Conservation (phyloP, 2,113 vertebrate genomes). For the Bungarus multicinctus region DNA sequence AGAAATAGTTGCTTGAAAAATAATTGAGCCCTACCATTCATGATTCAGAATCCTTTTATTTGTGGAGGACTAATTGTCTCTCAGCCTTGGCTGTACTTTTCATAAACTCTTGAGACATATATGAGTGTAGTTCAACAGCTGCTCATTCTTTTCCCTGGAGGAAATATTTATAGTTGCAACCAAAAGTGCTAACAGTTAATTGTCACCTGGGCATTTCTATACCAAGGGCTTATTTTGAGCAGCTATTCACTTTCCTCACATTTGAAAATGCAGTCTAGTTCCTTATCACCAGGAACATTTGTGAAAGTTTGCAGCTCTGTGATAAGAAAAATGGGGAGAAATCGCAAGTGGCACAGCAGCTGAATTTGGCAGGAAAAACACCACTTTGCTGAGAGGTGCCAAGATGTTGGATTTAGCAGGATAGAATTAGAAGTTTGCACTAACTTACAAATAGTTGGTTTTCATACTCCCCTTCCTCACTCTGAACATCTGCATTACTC, state of each 20-base stretch:
- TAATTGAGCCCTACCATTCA: neutral
- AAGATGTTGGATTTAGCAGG: neutral
- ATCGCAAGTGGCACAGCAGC: neutral
- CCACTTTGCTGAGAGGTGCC: neutral
- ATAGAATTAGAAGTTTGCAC: neutral
- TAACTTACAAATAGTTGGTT: neutral
- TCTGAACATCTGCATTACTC: neutral
- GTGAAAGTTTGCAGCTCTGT: neutral
- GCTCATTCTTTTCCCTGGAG: neutral
- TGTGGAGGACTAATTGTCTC: neutral
- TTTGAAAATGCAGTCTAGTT: neutral
- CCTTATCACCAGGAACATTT: neutral
- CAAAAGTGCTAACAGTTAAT: neutral
- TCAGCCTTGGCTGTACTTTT: neutral
- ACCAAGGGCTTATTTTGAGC: neutral
- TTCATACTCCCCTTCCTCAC: neutral
- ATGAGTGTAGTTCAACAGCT: neutral
- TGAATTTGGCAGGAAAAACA: neutral
- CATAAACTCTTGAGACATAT: neutral
- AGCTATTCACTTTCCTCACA: neutral
- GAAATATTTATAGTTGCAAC: slow-evolving; percentile 2
- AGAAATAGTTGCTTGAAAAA: neutral
- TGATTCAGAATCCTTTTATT: neutral
- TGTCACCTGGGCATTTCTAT: neutral
- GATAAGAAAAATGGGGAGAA: neutral